Evolutionary conservation across 1,140 invertebrate species (phyloP), one percentile per base, ranked within the genome.

Genomic region (Vanessa tameamea): DNA sequence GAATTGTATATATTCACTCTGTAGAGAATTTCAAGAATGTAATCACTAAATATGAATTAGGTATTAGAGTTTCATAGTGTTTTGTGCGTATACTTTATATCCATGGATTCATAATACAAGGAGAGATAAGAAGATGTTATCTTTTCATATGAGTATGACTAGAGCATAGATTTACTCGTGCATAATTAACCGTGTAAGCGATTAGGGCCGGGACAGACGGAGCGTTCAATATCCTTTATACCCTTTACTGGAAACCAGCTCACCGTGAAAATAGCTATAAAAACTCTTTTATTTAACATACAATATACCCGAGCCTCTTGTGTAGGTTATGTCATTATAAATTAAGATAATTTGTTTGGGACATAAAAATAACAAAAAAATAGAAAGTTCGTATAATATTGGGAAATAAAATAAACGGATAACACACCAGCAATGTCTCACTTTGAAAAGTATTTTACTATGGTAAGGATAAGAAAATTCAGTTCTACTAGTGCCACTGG

Each of bases 121-220:
- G 12, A 57, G 16, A 23, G 0, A 50, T 13, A 23, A 65, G 12
- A 23, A 65, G 12, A 43, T 65, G 48, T 48, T 64, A 64, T 64
- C 47, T 16, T 48, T 23, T 65, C 11, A 67, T 26, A 67, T 20
- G 48, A 31, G 53, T 26, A 57, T 57, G 53, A 57, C 53, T 50
- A 47, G 15, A 70, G 47, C 57, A 51, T 47, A 65, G 64, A 57
- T 37, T 47, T n/a, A 61, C 13, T 12, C 53, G 55, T 67, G 69
- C 73, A 75, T 75, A 75, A 75, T 75, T 70, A 75, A 67, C 53
- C 73, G 73, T 75, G 64, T 75, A 71, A 75, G 73, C 73, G 73
- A 75, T 75, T 75, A 75, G 69, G 69, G 73, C n/a, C 37, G 70
- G 43, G 70, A 23, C 59, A 67, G 67, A 69, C 73, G 68, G 55